Percentiles rank a stretch among this genome's conserved stretches.
These are phyloP conservation scores for Lottia scabra DNA, from an alignment of 2,888 invertebrate genomes.

Conservation along the genomic window DNA sequence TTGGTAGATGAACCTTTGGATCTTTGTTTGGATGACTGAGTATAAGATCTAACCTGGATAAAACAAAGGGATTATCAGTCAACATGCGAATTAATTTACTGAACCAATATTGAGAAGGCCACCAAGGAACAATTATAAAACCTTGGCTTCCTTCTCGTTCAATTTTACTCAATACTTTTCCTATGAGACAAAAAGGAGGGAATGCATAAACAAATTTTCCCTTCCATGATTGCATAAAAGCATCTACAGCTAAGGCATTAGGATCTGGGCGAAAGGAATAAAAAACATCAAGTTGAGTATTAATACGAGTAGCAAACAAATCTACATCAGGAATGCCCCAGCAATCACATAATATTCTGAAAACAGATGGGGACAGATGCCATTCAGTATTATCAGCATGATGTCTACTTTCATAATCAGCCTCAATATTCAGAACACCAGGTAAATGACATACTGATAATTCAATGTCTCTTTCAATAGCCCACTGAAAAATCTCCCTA, in stretches of 20 bases:
- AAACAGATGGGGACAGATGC: not conserved
- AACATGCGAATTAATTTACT: constrained; percentile 13
- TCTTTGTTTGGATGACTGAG: not conserved
- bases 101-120: constrained; percentile 27
- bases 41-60: not conserved
- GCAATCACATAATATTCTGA: not conserved
- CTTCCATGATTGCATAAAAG: constrained; percentile 15
- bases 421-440: not conserved
- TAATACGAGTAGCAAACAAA: not conserved
- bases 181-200: constrained; percentile 21
- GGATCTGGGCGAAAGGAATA: constrained; percentile 16
- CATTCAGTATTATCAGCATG: not conserved
- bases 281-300: not conserved
- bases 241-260: constrained; percentile 18
- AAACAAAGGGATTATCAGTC: not conserved
- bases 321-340: not conserved
- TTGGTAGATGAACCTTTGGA: not conserved
- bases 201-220: constrained; percentile 20
- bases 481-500: too few species aligned
- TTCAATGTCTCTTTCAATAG: too few species aligned
- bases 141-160: constrained; percentile 8
- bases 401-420: not conserved
- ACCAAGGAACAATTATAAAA: constrained; percentile 22
- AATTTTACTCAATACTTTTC: constrained; percentile 18
- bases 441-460: not conserved